Percentiles rank a stretch among this genome's conserved stretches.
phyloP scores from a whole-genome alignment of 2,113 vertebrate species.

The Syrmaticus mikado region DNA sequence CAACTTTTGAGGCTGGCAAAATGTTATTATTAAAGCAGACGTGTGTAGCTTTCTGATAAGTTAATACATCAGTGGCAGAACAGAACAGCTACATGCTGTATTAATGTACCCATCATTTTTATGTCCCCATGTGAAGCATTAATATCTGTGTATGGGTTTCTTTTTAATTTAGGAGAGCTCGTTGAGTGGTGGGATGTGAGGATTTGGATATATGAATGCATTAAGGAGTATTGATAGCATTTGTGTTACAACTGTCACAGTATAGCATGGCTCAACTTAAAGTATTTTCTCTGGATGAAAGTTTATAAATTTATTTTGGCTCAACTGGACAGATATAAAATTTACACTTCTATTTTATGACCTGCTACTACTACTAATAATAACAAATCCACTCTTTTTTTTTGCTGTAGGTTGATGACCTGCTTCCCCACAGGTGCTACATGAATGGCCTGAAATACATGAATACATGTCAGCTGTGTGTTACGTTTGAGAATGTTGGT shows the following conservation, averaged over 20 bases:
- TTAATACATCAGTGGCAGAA: background rate
- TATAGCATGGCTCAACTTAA: background rate
- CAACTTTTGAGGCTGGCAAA: background rate
- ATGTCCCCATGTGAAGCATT: background rate
- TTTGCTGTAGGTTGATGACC: background rate
- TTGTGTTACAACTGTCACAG: background rate
- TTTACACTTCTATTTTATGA: background rate
- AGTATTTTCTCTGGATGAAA: background rate
- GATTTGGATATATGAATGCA: background rate
- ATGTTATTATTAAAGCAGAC: background rate
- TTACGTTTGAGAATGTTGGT: background rate
- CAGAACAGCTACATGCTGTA: background rate
- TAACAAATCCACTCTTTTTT: background rate
- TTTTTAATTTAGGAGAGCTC: background rate
- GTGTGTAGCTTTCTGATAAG: background rate
- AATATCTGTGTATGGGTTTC: background rate
- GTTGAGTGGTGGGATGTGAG: background rate
- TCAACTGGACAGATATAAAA: background rate
- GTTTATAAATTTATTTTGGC: background rate
- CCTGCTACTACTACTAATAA: background rate
- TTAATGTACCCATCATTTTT: background rate
- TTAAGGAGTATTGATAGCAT: background rate
- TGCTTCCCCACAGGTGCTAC: background rate
- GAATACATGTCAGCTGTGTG: background rate
- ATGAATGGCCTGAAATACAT: background rate